Evolutionary conservation across 2,888 invertebrate genomes (phyloP), one percentile per base, ranked within the genome.

Genomic region (Lasioglossum villosulum): DNA sequence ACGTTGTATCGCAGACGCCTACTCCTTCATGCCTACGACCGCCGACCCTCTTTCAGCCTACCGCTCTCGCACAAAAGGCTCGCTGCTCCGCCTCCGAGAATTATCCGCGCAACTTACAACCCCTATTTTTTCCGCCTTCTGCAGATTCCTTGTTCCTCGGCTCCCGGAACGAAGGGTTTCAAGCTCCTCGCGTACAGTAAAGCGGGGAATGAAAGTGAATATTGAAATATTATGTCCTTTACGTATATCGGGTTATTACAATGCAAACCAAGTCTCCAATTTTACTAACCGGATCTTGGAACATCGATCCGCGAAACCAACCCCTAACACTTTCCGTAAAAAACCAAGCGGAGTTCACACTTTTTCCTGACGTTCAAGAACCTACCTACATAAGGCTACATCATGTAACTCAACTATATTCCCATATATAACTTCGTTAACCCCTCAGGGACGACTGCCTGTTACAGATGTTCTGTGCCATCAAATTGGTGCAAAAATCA

Each of bases 21-120:
- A 71, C 74, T 39, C 68, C 68, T 85, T 80, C 82, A 76, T 82
- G 76, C 78, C 79, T 63, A 77, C 84, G 84, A 86, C 89, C 84
- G 59, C 84, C 90, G 78, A 85, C 89, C 83, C 88, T 86, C 85
- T 75, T 83, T 79, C 86, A 83, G 88, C 78, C 83, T 88, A 83
- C 79, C 81, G 79, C 84, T 83, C 84, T 84, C 83, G 84, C 80
- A 89, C 84, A 86, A 89, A 89, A 89, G 88, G 85, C 86, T 90
- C 82, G 85, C 84, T 75, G 80, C 80, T 81, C 86, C 88, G 88
- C 90, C 89, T 90, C 78, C 84, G 75, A 89, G 89, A 94, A 94
- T 93, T 92, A 93, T 93, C 90, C 92, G 88, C 87, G 86, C 87
- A 91, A 93, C 92, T 91, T 92, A 91, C 91, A 90, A 90, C 88